Conservation (phyloP, 2,888 invertebrate genomes). For the Lasioglossum leucozonium region DNA sequence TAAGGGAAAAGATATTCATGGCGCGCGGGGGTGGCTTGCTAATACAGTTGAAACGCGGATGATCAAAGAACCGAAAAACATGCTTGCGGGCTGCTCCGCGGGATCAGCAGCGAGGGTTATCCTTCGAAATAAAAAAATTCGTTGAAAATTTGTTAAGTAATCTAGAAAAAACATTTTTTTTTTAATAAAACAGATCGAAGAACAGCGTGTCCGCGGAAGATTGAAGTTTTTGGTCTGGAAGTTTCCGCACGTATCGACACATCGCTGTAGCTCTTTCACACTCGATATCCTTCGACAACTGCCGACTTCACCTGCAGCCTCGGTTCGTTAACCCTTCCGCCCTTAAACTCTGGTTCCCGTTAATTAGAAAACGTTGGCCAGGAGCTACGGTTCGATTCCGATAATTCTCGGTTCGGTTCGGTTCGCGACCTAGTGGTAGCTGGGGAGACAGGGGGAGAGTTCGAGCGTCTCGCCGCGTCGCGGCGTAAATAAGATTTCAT, state of each 20-base stretch:
- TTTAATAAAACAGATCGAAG: neutral
- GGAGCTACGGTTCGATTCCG: conserved; percentile 15
- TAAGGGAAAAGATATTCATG: conserved; percentile 26
- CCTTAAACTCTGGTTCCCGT: conserved; percentile 18
- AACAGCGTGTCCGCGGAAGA: neutral
- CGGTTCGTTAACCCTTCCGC: conserved; percentile 3
- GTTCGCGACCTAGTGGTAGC: neutral
- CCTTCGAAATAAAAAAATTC: neutral
- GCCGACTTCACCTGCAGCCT: neutral
- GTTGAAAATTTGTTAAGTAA: too few relatives aligned
- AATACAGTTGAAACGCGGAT: conserved; percentile 65
- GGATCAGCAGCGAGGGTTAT: neutral
- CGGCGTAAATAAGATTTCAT: conserved; percentile 51
- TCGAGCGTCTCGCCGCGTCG: conserved; percentile 21
- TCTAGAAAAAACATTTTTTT: too few relatives aligned
- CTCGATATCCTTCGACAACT: neutral
- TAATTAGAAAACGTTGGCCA: conserved; percentile 46
- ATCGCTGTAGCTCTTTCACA: neutral
- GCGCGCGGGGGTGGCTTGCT: conserved; percentile 34
- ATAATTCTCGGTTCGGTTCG: conserved; percentile 46
- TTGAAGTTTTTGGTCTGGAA: neutral
- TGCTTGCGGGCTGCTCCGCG: conserved; percentile 22
- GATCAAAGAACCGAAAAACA: conserved; percentile 68
- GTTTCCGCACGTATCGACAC: neutral
- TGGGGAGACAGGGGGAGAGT: neutral